Base-by-base conservation (phyloP, 2,797 vertebrate species). In the Yasuhikotakia modesta region DNA sequence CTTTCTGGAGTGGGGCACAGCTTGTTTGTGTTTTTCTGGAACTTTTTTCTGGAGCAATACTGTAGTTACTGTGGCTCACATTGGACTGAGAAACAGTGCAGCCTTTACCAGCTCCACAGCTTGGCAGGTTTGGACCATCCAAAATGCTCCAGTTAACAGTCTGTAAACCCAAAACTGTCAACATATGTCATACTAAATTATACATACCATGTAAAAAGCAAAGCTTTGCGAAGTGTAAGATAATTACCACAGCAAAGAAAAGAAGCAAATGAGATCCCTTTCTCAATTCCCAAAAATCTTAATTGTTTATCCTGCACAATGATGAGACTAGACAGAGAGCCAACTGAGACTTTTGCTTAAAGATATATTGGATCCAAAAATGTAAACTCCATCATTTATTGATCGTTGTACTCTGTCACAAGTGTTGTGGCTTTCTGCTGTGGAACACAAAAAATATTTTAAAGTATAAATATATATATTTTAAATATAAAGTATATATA, bases 1-100 rank as follows among this genome's bases (percentile, higher is more conserved):
- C 79, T 85, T 53, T 50, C 58, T 72, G 79, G 82, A 50, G 48
- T n/a, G 82, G 74, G 48, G 71, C 45, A 60, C 57, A 70, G 11
- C 30, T 66, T 78, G 35, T 63, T 58, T 67, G 67, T 50, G 39
- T 67, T 75, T 72, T 66, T 76, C 65, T 73, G 30, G 5, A 79
- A 74, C 27, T 77, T 24, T 6, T 45, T 27, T 27, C 27, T 27
- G 27, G 4, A 64, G 16, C 5, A 65, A 73, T 73, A 73, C 50
- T 53, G 10, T 57, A 43, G 64, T 68, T 58, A 63, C 65, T 66
- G 39, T n/a, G 53, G 16, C 48, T 66, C 52, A 48, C 32, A 58
- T 68, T 73, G 72, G 67, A 76, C 67, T 50, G 19, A 32, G 58
- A 77, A 81, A 79, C 55, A 79, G 73, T 81, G 69, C 39, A 12